Base-by-base conservation (phyloP, 1,140 invertebrate genomes). In the Drosophila virilis region DNA sequence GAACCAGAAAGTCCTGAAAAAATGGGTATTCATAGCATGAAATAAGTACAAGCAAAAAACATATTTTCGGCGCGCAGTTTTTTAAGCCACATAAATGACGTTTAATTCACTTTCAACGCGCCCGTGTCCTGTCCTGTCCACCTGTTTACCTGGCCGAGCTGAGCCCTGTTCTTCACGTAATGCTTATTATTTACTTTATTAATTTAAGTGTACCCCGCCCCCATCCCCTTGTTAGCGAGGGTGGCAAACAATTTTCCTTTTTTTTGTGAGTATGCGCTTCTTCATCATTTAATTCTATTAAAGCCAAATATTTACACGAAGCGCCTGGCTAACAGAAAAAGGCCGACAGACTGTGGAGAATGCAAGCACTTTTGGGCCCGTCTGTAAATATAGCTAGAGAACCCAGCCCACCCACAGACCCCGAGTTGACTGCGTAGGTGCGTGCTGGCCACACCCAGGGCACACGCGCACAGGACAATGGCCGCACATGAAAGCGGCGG, bases 141-240 rank as follows among this genome's bases (percentile, higher is more conserved):
- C 75, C 75, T 82, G 73, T 46, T 50, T 62, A 38, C 46, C 60
- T 33, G 10, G 51, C 12, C 12, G 37, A 12, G 28, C 42, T 40
- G 57, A 8, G 45, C 60, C 42, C 50, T 77, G 43, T 38, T 48
- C 52, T 74, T 15, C 69, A 69, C 84, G 76, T 83, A 88, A 74
- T 83, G 69, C 80, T 80, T 89, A 89, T 89, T 89, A 89, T 89
- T 89, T 89, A 89, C 84, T 89, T 89, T 89, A 89, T 89, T 89
- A 89, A 89, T 89, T 89, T 89, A 89, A 89, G 84, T 89, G 84
- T 17, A 22, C 55, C 28, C 55, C 28, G 2, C n/a, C 40, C n/a
- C 22, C n/a, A 28, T 5, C 0, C 43, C 28, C 57, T 55, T 61
- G 57, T 55, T 54, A 74, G 42, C 64, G 61, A 57, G 74, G 65